A percentile compares a stretch with the other conserved stretches of the same genome.
Conservation (phyloP, 2,888 invertebrate species). For the Cheilosia scutellata region DNA sequence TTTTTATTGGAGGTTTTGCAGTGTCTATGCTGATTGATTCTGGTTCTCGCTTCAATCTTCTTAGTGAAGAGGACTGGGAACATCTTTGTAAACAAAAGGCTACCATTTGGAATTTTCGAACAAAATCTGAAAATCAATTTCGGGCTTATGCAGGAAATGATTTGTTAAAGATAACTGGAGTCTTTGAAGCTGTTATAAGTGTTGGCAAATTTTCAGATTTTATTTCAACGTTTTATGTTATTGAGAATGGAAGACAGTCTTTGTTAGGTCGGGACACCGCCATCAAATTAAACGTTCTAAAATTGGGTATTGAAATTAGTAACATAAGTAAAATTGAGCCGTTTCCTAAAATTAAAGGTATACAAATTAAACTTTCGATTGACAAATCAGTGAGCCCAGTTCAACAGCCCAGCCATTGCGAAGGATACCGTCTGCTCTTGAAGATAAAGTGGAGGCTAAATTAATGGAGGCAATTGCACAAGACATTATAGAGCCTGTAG, state of each 20-base stretch:
- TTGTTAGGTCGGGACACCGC: neutral
- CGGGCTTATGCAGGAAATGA: slow-evolving; percentile 15
- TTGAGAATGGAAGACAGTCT: slow-evolving; percentile 15
- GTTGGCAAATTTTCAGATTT: too few relatives aligned
- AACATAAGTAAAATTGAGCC: neutral
- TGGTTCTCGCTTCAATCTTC: slow-evolving; percentile 11
- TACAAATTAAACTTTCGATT: neutral
- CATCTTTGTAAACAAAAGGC: neutral
- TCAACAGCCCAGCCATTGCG: neutral
- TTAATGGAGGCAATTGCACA: slow-evolving; percentile 63
- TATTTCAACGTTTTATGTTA: too few relatives aligned
- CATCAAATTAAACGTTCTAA: neutral
- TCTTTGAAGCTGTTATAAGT: too few relatives aligned
- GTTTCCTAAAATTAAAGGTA: neutral
- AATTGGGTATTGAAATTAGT: neutral
- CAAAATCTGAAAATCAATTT: slow-evolving; percentile 4
- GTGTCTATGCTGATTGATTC: slow-evolving; percentile 2
- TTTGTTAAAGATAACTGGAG: slow-evolving; percentile 16
- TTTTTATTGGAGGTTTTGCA: neutral
- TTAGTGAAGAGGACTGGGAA: neutral
- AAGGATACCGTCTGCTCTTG: neutral
- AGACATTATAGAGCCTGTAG: slow-evolving; percentile 79
- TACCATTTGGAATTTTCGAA: slow-evolving; percentile 7
- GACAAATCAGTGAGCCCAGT: neutral
- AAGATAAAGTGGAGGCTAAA: neutral